These are phyloP conservation scores for Cheirogaleus major DNA, from an alignment of 2,797 vertebrate species.

Conservation along the genomic window DNA sequence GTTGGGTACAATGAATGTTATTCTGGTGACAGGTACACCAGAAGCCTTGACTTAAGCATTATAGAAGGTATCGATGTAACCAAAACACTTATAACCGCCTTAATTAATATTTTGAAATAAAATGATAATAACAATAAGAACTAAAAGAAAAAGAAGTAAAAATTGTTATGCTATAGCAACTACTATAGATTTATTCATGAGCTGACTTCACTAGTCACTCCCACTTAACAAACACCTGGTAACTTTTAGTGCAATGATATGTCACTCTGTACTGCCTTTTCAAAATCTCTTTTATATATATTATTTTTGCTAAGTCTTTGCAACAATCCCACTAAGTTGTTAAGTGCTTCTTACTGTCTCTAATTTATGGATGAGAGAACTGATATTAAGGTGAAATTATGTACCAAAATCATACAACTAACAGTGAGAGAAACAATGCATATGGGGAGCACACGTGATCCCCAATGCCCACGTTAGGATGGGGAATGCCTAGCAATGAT, in stretches of 20 bases:
- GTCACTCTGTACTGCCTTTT: neutral
- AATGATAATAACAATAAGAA: neutral
- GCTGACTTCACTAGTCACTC: neutral
- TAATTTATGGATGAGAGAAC: slow-evolving; percentile 25
- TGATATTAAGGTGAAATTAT: neutral
- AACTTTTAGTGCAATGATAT: neutral
- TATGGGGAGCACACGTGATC: neutral
- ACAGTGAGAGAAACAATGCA: neutral
- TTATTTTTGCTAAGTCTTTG: neutral
- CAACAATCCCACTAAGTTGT: neutral
- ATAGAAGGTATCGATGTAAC: neutral
- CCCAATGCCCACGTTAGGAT: neutral
- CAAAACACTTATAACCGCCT: neutral
- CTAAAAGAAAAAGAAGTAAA: neutral
- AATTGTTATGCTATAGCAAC: neutral
- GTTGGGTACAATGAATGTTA: neutral
- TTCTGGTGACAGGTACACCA: neutral
- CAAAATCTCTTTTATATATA: neutral
- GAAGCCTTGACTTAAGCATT: neutral
- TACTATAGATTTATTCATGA: neutral
- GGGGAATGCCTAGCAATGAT: neutral
- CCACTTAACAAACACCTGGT: neutral
- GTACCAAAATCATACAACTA: neutral
- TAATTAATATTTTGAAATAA: neutral
- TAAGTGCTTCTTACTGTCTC: neutral